Evolutionary conservation across 1,140 invertebrate species (phyloP), one percentile per base, ranked within the genome.

Genomic region (Papilio polytes): DNA sequence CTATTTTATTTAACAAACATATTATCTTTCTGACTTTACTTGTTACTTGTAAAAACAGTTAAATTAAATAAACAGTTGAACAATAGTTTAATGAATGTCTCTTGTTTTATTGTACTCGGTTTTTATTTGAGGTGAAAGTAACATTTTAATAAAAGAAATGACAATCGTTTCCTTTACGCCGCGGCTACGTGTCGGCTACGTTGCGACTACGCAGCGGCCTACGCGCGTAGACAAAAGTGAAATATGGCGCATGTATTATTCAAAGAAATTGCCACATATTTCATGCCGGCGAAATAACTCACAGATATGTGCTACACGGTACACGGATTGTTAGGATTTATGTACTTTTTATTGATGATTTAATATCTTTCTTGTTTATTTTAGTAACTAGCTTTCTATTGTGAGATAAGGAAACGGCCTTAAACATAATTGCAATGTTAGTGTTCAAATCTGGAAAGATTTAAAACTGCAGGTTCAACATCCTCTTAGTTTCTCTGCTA

Each of bases 181-280:
- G 22, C 59, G 59, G 9, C 59, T 22, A n/a, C 59, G 59, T 4
- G 4, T 12, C 59, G 59, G 9, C 59, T 22, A n/a, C 59, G 59
- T 26, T 6, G 22, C 20, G 59, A 10, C 9, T 63, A 63, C 10
- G 20, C 10, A 15, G 18, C 51, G 36, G 36, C 70, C 83, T 88
- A 88, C 85, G 87, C 66, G 79, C 87, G 85, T 90, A 90, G 85
- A 82, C 85, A 80, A 80, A 82, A 74, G 26, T 26, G 26, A 26
- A 26, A 26, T 26, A 26, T 26, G 89, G 88, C 87, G 91, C 92
- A 95, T 95, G 94, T 94, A 95, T 95, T 95, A 95, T 95, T 95
- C 94, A 95, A 91, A 94, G 94, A 94, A 93, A 95, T 95, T 95
- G 94, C 94, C 90, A 93, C 92, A 95, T 95, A 95, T 94, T 95